Evolutionary conservation across 2,797 vertebrate genomes (phyloP).

Genomic region (Chaetodon trifasciatus): DNA sequence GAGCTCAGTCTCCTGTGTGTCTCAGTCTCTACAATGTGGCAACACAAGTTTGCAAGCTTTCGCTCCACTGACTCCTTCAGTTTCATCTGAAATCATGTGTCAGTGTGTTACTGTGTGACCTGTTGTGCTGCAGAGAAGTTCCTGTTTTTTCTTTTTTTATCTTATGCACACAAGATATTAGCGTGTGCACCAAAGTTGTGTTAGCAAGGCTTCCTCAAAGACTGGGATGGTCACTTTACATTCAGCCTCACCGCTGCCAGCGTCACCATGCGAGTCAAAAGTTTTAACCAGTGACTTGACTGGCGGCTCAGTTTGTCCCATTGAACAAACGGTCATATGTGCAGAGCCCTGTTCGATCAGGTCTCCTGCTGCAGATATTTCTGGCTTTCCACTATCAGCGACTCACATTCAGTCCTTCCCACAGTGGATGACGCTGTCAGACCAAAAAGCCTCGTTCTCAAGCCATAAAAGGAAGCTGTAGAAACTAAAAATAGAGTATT

Average conservation of each 20-base stretch:
- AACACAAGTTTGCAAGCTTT: neutral
- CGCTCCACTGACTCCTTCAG: neutral
- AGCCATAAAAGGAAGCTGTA: neutral
- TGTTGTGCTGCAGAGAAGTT: neutral
- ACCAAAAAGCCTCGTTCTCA: neutral
- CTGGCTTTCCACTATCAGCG: neutral
- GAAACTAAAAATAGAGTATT: conserved; percentile 1
- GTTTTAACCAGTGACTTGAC: too few relatives aligned
- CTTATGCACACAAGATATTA: neutral
- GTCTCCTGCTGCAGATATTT: neutral
- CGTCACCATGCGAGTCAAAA: too few relatives aligned
- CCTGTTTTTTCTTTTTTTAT: neutral
- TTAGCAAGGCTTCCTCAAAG: too few relatives aligned
- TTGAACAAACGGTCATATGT: neutral
- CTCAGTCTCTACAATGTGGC: neutral
- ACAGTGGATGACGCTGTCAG: neutral
- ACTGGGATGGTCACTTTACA: too few relatives aligned
- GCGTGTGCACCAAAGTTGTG: neutral
- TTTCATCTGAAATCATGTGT: neutral
- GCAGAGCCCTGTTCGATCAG: neutral
- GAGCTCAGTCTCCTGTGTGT: neutral
- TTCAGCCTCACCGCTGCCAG: too few relatives aligned
- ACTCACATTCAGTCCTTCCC: neutral
- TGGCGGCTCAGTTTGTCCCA: neutral
- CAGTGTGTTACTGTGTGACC: neutral